Conservation (phyloP, 2,113 vertebrate species). For the Rhagologus leucostigma region DNA sequence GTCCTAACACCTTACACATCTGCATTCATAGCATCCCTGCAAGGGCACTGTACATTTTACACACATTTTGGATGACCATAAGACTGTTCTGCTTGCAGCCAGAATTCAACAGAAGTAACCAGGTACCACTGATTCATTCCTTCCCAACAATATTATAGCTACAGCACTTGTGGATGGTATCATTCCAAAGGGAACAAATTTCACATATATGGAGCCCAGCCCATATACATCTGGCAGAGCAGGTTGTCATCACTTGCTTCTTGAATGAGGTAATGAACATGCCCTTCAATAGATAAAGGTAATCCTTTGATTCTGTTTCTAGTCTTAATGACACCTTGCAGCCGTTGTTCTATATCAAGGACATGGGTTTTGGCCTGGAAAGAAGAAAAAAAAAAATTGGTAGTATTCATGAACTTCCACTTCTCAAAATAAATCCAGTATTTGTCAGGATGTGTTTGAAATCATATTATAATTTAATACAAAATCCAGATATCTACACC, state of each 20-base stretch:
- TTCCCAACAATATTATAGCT: background rate
- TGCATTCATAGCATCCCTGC: background rate
- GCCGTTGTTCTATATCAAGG: slow-evolving; percentile 92
- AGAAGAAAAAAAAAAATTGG: background rate
- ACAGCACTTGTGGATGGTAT: background rate
- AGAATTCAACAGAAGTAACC: background rate
- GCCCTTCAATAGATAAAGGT: slow-evolving; percentile 95
- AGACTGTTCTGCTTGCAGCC: background rate
- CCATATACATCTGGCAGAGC: slow-evolving; percentile 96
- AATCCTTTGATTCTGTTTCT: slow-evolving; percentile 93
- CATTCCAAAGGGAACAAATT: background rate
- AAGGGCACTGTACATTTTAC: background rate
- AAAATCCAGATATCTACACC: background rate
- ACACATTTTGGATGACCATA: background rate
- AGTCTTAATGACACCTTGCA: slow-evolving; percentile 95
- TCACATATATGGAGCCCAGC: slow-evolving; percentile 96
- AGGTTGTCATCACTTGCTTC: slow-evolving; percentile 92
- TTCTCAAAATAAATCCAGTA: background rate
- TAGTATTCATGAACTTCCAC: background rate
- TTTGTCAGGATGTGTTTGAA: background rate
- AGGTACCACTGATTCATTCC: background rate
- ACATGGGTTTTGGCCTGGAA: slow-evolving; percentile 95
- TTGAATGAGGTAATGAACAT: slow-evolving; percentile 96
- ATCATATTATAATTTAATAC: background rate
- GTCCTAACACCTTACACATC: background rate